A percentile compares a stretch with the other conserved stretches of the same genome.
Evolutionary conservation across 2,113 vertebrate genomes (phyloP).

Genomic region (Tonatia bakeri): DNA sequence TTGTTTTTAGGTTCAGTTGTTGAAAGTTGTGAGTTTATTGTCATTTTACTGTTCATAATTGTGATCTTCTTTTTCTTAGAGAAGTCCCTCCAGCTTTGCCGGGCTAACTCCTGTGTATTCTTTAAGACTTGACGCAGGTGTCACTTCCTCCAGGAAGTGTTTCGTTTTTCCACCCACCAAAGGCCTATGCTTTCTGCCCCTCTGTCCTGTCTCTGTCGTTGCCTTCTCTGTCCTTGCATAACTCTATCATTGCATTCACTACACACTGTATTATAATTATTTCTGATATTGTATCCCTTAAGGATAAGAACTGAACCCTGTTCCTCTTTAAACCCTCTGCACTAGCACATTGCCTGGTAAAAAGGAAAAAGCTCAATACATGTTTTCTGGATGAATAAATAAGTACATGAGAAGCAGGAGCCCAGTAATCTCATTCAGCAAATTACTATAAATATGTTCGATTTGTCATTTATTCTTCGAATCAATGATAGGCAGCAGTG

Average conservation of each 20-base stretch:
- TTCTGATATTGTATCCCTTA: neutral
- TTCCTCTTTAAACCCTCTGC: neutral
- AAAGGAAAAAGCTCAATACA: neutral
- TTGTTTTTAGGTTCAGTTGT: too few species aligned
- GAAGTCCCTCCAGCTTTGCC: neutral
- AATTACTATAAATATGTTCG: neutral
- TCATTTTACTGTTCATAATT: too few species aligned
- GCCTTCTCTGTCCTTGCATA: neutral
- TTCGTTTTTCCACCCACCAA: neutral
- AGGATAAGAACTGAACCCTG: neutral
- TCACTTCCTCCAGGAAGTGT: neutral
- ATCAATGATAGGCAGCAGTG: neutral
- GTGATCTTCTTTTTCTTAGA: too few species aligned
- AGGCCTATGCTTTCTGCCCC: neutral
- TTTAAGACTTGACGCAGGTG: neutral
- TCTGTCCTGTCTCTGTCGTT: neutral
- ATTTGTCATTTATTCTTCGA: neutral
- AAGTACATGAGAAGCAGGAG: neutral
- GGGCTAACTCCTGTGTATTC: neutral
- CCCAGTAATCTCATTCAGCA: neutral
- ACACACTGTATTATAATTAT: neutral
- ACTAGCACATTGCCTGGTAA: neutral
- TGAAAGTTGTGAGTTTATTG: too few species aligned
- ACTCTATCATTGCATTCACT: neutral
- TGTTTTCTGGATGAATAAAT: neutral